Base-by-base conservation (phyloP, 2,888 invertebrate species). In the Aleiodes leptofemur region DNA sequence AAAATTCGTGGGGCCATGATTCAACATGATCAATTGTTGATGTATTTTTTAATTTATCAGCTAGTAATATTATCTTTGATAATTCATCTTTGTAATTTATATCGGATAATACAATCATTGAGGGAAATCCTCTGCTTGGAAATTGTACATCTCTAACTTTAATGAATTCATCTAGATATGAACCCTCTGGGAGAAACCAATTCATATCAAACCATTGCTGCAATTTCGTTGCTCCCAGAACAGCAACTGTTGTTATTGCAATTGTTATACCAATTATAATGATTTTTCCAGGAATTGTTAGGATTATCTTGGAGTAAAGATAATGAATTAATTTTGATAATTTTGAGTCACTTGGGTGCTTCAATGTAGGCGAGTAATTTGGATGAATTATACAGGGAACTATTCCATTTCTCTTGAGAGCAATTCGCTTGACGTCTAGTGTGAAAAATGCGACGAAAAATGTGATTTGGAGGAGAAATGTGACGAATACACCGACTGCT, bases 401-500 rank as follows among this genome's bases (percentile, higher is more conserved):
- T 59, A 94, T 83, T 3, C 94, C 93, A 85, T 95, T 95, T 82
- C 94, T 90, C 77, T 92, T 92, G 1, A 87, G 87, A 80, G 92
- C 91, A 16, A 94, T 90, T 84, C 95, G 91, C 83, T 86, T 90
- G 74, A 95, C 91, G 83, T 96, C 96, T 78, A 96, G 86, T 0
- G 94, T 92, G 83, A 96, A 93, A 79, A 94, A 93, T 1, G 95
- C 95, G 13, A 95, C 93, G 89, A 96, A 96, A 88, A 96, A 95
- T n/a, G 96, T 96, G 6, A 95, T 92, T 81, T 95, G 94, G 84
- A 93, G 94, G 73, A 94, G 89, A 87, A 94, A 96, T 29, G 95
- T 94, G 83, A 94, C 93, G 75, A 95, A 91, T 1, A 96, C 94
- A 23, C 95, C 95, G 1, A 93, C 89, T 7, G 95, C 94, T 13